Evolutionary conservation across 2,797 vertebrate species (phyloP), one percentile per base, ranked within the genome.

Genomic region (Eulemur albifrons): DNA sequence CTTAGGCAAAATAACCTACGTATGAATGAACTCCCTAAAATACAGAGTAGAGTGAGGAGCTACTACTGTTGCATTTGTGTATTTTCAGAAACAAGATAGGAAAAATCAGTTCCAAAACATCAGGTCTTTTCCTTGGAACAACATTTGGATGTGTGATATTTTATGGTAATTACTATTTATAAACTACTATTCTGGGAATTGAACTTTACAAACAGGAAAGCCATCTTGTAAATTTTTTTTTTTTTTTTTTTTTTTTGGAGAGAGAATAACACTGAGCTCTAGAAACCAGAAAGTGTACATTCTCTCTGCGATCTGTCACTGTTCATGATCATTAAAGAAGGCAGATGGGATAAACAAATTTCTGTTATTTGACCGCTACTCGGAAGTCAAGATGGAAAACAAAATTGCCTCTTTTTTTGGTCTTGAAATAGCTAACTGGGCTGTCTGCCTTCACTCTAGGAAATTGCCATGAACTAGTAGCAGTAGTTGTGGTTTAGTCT

Each of bases 241-340:
- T 89, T 98, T 38, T 40, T 40, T 40, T 65, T 63, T 63, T 63
- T 32, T 63, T 23, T 57, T 57, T 23, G 54, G 93, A 88, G 90
- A 95, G 83, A 96, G 94, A 92, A 95, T 98, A 95, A 92, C 23
- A 93, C 27, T 57, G 84, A 95, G 90, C 97, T 92, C 92, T 35
- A 92, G 69, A 96, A 91, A 83, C 30, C 84, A 97, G 97, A 97
- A 98, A 98, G 96, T 97, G 98, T 96, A 96, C 93, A 67, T 98
- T 98, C 92, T 97, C 81, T 97, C 86, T 93, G 94, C 93, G 96
- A 98, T 98, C 95, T 98, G 96, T 97, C 89, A 92, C 96, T 98
- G 97, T 95, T 96, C 98, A 98, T 98, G 97, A 97, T 97, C 97
- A 98, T 98, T 98, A 98, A 96, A 91, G 96, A 96, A 94, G 94